Base-by-base conservation (phyloP, 2,888 invertebrate genomes). In the Mythimna lalbum region DNA sequence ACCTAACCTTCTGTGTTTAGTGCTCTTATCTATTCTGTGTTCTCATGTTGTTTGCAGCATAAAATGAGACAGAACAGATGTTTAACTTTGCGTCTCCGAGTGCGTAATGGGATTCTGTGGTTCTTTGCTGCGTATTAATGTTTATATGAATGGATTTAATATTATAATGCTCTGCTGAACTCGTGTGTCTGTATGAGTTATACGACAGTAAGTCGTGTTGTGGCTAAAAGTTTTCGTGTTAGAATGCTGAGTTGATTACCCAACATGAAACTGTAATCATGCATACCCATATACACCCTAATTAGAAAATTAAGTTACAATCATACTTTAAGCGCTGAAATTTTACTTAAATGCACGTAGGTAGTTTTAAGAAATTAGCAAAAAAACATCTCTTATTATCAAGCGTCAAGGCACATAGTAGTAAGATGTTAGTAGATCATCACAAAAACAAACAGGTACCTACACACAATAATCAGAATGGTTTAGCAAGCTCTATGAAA, bases 101-200 rank as follows among this genome's bases (percentile, higher is more conserved):
- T 73, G 36, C 67, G 63, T 78, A 73, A 76, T 76, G 63, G 55
- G 74, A 63, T 67, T 78, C 17, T 68, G 74, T 55, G 55, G 67
- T 78, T 53, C 31, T 73, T 60, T 21, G 36, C 59, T 39, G 49
- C 23, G 56, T 50, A 60, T 52, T 72, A 65, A 62, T 57, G 52
- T 52, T 61, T 47, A 17, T 49, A 39, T 50, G 47, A 56, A 50
- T 70, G 60, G 21, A 61, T 76, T 61, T 61, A 59, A 63, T 69
- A 63, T 67, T 61, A 39, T 47, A 60, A 61, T 60, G 23, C 27
- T 31, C 31, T 53, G 47, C 23, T 50, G 4, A 21, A 53, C 12
- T 56, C 43, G 36, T 9, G 23, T 31, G 23, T 36, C 50, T 10
- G 17, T 12, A 12, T 27, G 21, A 52, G n/a, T 27, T 56, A 19